phyloP scores from a whole-genome alignment of 2,113 vertebrate species.

The Hiodon alosoides region DNA sequence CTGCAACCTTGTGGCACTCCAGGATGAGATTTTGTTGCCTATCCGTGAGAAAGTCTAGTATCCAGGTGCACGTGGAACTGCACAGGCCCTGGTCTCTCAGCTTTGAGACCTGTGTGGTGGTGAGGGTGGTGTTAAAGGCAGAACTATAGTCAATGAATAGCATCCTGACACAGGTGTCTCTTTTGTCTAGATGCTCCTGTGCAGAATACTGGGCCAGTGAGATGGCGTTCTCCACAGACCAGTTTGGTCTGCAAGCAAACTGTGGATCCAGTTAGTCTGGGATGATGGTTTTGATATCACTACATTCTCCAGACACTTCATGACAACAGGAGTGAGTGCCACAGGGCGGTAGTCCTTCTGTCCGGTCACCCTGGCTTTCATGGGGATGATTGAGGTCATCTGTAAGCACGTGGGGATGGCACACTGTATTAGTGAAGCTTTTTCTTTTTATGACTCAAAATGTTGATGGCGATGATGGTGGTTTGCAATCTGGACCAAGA shows the following conservation, averaged over 20 bases:
- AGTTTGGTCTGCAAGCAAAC: background rate
- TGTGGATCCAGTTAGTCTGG: background rate
- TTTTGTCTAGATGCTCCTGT: background rate
- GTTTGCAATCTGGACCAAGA: too few species aligned
- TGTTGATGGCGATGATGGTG: too few species aligned
- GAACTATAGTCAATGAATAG: background rate
- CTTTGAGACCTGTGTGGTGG: background rate
- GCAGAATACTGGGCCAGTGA: background rate
- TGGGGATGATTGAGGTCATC: background rate
- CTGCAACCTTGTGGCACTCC: background rate
- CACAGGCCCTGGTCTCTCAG: background rate
- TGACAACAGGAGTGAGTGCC: background rate
- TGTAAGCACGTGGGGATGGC: background rate
- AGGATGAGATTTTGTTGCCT: background rate
- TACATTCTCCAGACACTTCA: slow-evolving; percentile 11
- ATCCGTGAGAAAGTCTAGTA: background rate
- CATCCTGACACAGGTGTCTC: background rate
- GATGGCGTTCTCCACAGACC: background rate
- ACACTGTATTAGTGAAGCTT: too few species aligned
- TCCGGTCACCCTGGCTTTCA: background rate
- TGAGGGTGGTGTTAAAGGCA: slow-evolving; percentile 1
- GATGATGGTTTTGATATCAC: background rate
- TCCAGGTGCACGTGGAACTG: background rate
- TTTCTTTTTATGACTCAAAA: too few species aligned
- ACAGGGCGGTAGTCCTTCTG: slow-evolving; percentile 1